These are phyloP conservation scores for Falcunculus frontatus DNA, from an alignment of 2,113 vertebrate species.

Conservation along the genomic window DNA sequence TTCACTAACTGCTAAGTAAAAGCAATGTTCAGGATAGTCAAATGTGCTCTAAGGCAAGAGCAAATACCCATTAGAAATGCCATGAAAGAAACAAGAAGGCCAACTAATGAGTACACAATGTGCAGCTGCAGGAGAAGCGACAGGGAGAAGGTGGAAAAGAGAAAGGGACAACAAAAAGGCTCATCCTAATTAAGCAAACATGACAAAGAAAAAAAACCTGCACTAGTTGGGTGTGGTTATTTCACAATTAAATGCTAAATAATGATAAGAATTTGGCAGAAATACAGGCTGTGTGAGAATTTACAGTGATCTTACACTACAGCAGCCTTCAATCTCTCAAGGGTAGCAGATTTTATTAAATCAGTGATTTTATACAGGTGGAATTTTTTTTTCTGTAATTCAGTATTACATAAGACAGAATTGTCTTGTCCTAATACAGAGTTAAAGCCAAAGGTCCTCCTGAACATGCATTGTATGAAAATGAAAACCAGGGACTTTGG, in stretches of 20 bases:
- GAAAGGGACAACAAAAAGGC: background rate
- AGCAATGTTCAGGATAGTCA: background rate
- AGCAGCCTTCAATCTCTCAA: background rate
- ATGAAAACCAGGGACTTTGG: conserved; percentile 39
- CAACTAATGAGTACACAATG: background rate
- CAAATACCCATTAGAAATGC: background rate
- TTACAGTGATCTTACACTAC: background rate
- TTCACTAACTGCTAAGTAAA: conserved; percentile 19
- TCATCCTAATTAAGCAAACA: background rate
- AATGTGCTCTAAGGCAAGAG: conserved; percentile 9
- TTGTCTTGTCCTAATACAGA: background rate
- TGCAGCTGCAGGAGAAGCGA: background rate
- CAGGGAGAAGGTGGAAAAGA: background rate
- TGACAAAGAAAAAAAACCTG: background rate
- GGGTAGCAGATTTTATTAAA: background rate
- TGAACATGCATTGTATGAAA: background rate
- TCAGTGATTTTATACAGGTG: background rate
- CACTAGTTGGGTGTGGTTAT: background rate
- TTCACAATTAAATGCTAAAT: background rate
- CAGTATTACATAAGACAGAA: background rate
- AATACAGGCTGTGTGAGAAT: background rate
- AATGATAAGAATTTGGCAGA: background rate
- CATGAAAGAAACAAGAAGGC: background rate
- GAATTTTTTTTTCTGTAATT: background rate
- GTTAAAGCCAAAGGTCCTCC: conserved; percentile 30